Evolutionary conservation across 2,113 vertebrate genomes (phyloP), one percentile per base, ranked within the genome.

Genomic region (Tricholaema leucomelas): DNA sequence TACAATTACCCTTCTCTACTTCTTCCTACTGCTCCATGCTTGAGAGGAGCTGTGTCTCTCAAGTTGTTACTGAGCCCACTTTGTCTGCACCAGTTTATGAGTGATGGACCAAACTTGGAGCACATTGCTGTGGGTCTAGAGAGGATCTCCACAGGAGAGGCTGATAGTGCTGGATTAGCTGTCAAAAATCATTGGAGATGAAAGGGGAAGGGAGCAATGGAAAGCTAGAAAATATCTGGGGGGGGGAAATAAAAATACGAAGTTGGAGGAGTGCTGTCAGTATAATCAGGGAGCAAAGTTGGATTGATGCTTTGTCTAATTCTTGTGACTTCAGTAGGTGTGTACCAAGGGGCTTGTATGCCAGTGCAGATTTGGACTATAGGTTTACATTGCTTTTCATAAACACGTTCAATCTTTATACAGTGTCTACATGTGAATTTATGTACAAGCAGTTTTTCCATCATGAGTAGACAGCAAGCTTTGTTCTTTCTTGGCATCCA

Each of bases 261-360:
- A 94, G 52, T 93, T 95, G 85, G n/a, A 46, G 81, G 64, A 71
- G 85, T 65, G 93, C 88, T 92, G 93, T 91, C 72, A 77, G 71
- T 31, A 8, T 58, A 17, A 77, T 65, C 66, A 63, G 60, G 78
- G 81, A 64, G 78, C 15, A 15, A 48, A 76, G 23, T 56, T 52
- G 7, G 24, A 87, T 2, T 30, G 91, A 91, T 90, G 84, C 63
- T 86, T 42, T 23, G 35, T 71, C 25, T 56, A 82, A 66, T 71
- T 84, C 67, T 46, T 75, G 38, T 79, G 73, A 54, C 63, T 78
- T 16, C 44, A 21, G 55, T 12, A 35, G 59, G 4, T 79, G 76
- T 73, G 55, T 46, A 65, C 40, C 58, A 27, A 25, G 54, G 50
- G 77, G 40, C 54, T 81, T 12, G 1, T 9, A 25, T 61, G 67